Evolutionary conservation across 2,797 vertebrate genomes (phyloP).

Genomic region (Lophius americanus): DNA sequence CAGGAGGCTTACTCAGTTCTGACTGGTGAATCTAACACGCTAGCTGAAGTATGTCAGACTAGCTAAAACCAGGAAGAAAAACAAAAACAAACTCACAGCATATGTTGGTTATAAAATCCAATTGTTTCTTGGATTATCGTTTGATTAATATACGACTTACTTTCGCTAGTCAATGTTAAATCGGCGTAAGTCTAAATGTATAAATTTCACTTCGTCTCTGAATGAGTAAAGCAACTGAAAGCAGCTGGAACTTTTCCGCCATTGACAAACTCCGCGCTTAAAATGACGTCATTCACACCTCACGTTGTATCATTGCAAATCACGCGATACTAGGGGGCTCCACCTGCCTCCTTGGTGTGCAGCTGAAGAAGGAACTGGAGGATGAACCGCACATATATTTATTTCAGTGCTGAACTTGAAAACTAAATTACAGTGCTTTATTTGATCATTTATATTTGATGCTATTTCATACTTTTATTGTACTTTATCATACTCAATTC

Average conservation of each 20-base stretch:
- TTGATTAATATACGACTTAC: background rate
- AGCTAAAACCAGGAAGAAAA: background rate
- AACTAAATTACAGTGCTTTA: too few relatives aligned
- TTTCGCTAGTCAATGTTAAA: background rate
- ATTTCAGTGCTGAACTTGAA: too few relatives aligned
- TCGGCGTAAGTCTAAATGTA: accelerated
- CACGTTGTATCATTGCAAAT: conserved; percentile 34
- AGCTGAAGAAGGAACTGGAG: too few relatives aligned
- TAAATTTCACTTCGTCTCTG: background rate
- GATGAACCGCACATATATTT: too few relatives aligned
- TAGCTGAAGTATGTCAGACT: background rate
- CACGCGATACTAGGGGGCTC: conserved; percentile 17
- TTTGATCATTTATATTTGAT: too few relatives aligned
- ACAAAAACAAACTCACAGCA: conserved; percentile 53
- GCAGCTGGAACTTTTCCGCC: conserved; percentile 50
- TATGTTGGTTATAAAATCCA: conserved; percentile 9
- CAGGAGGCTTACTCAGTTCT: too few relatives aligned
- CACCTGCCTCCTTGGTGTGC: background rate
- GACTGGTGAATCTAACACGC: background rate
- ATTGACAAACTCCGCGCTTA: conserved; percentile 80
- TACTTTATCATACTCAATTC: too few relatives aligned
- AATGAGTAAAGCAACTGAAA: background rate
- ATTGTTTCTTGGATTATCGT: background rate
- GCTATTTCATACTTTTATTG: too few relatives aligned
- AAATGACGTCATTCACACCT: conserved; percentile 62